Evolutionary conservation across 2,888 invertebrate species (phyloP).

Genomic region (Calliopum simillimum): DNA sequence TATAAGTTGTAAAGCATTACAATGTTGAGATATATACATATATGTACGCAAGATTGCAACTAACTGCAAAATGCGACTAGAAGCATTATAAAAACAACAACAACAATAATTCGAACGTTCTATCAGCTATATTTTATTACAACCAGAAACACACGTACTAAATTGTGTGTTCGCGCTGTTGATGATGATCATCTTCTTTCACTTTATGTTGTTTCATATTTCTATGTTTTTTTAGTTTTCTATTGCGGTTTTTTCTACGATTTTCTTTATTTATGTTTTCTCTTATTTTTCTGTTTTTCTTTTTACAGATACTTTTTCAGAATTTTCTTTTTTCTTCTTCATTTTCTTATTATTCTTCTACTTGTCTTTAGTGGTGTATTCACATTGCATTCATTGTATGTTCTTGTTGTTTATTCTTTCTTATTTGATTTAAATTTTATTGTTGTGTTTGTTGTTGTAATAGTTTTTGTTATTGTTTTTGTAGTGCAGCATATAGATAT

Average conservation of each 20-base stretch:
- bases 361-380: not conserved
- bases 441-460: no score
- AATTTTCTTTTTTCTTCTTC: not conserved
- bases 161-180: not conserved
- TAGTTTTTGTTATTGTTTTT: no score
- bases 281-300: not conserved
- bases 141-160: no score
- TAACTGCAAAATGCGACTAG: not conserved
- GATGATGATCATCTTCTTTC: not conserved
- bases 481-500: not conserved
- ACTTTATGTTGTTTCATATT: not conserved
- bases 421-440: no score
- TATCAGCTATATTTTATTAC: no score
- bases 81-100: not conserved
- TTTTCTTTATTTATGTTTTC: not conserved
- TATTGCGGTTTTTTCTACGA: not conserved
- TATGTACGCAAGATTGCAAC: no score
- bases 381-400: no score
- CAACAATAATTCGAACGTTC: not conserved
- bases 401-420: no score
- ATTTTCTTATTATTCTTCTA: not conserved
- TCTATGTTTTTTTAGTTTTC: not conserved
- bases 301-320: not conserved
- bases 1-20: no score
- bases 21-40: no score